Conservation (phyloP, 2,797 vertebrate genomes). For the Parauchenoglanis ngamensis region DNA sequence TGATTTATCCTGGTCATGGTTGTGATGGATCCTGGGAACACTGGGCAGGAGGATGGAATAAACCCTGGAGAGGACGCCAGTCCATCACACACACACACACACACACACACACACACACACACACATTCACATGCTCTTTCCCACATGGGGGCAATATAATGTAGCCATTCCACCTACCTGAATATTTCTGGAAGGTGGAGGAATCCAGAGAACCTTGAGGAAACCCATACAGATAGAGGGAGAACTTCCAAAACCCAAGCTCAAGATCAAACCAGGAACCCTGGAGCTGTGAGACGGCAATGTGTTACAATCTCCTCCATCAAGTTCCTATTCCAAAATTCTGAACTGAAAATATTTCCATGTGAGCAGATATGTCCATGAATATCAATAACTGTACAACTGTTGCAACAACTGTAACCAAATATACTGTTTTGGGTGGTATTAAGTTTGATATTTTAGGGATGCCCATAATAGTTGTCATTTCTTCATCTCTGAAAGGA, state of each 20-base stretch:
- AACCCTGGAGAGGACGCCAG: background rate
- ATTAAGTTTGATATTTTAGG: background rate
- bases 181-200: background rate
- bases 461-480: background rate
- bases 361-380: background rate
- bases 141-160: background rate
- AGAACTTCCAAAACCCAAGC: background rate
- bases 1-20: too few species aligned
- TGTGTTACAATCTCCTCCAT: background rate
- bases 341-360: background rate
- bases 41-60: background rate
- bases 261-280: background rate
- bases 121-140: background rate
- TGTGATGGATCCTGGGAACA: too few species aligned
- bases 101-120: too few species aligned
- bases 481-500: background rate
- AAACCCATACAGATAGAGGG: background rate
- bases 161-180: background rate
- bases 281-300: too few species aligned
- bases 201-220: background rate
- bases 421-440: background rate
- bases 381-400: background rate
- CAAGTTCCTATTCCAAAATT: background rate
- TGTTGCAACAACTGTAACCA: background rate
- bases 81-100: background rate